These are phyloP conservation scores for Antechinus flavipes DNA, from an alignment of 2,113 vertebrate genomes.

Conservation along the genomic window DNA sequence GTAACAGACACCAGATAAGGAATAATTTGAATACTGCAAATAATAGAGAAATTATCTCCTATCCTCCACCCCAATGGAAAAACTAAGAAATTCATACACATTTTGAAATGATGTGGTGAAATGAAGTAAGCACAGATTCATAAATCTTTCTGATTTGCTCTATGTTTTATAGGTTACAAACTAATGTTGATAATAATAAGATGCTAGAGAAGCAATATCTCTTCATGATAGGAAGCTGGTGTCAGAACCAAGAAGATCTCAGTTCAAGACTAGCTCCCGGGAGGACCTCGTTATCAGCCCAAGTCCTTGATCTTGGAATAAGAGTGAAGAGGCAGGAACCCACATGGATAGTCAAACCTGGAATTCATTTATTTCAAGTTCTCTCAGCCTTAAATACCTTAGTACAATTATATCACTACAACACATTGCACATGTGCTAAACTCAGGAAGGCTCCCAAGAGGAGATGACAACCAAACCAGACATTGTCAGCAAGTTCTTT, in stretches of 20 bases:
- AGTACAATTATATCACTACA: too few species aligned
- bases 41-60: slow-evolving; percentile 55
- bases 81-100: slow-evolving; percentile 54
- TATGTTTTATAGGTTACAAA: neutral
- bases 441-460: too few species aligned
- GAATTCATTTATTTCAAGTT: too few species aligned
- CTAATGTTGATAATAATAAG: neutral
- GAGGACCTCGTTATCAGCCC: too few species aligned
- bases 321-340: too few species aligned
- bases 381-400: too few species aligned
- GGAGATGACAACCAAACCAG: too few species aligned
- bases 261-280: neutral
- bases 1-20: slow-evolving; percentile 47
- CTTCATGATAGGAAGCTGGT: neutral
- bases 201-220: neutral
- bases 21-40: slow-evolving; percentile 59
- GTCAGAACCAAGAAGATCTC: neutral
- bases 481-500: too few species aligned
- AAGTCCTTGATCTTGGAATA: too few species aligned
- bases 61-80: neutral
- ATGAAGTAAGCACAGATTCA: slow-evolving; percentile 58
- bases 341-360: too few species aligned
- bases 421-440: too few species aligned
- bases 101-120: slow-evolving; percentile 50
- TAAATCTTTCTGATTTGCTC: neutral